These are phyloP conservation scores for Saccopteryx leptura DNA, from an alignment of 2,113 vertebrate species.

Conservation along the genomic window DNA sequence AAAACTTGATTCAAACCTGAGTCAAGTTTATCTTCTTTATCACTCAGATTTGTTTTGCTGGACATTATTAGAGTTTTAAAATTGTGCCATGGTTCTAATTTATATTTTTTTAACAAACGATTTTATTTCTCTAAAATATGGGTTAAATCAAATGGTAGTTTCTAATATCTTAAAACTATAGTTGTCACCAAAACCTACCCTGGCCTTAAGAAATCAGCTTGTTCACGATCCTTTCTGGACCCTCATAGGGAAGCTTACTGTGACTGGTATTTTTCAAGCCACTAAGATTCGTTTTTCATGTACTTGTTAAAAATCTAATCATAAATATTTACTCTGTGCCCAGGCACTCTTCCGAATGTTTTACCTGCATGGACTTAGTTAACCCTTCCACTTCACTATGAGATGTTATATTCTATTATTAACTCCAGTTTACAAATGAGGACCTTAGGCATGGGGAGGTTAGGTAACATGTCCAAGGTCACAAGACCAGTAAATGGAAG, in stretches of 20 bases:
- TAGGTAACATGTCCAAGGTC: not conserved
- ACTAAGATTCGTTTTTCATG: not conserved
- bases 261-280: not conserved
- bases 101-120: not conserved
- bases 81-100: not conserved
- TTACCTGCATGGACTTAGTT: not conserved
- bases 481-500: conserved; percentile 4
- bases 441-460: not conserved
- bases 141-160: conserved; percentile 6
- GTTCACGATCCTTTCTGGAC: not conserved
- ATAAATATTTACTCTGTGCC: not conserved
- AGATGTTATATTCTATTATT: not conserved
- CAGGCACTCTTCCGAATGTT: not conserved
- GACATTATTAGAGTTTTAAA: not conserved
- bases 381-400: not conserved
- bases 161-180: conserved; percentile 39
- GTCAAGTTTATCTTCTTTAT: conserved; percentile 17
- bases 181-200: not conserved
- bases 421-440: not conserved
- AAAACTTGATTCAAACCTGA: conserved; percentile 7
- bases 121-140: not conserved
- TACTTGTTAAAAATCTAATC: not conserved
- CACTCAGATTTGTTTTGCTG: not conserved
- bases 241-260: not conserved
- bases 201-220: not conserved